Evolutionary conservation across 2,113 vertebrate species (phyloP), one percentile per base, ranked within the genome.

Genomic region (Oryzias celebensis): DNA sequence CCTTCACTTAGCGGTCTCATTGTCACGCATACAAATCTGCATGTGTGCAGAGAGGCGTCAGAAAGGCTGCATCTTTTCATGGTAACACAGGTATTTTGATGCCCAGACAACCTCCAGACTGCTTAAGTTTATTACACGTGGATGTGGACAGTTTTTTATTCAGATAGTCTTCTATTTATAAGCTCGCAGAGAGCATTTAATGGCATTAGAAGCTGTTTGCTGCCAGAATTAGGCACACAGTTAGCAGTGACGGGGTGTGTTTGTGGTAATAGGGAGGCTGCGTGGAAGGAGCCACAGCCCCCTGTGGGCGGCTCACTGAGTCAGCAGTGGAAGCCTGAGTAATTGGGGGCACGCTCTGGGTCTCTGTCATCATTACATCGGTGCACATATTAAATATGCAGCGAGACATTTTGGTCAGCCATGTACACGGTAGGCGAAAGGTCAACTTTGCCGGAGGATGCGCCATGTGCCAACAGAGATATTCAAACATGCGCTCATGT

Each of bases 371-470:
- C 72, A 68, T 85, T 85, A 81, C 78, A 81, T 62, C 20, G 74
- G 51, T 52, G 66, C 68, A 52, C 75, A 61, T 68, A 75, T 81
- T 80, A 67, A 82, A 87, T 86, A 85, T 85, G 73, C 82, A 87
- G 59, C 72, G 83, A 88, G 88, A 85, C 83, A 77, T 88, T 85
- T 86, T 73, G 75, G 75, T 51, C 59, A 50, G 51, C 56, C 50
- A 46, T 56, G 62, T 43, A 36, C 8, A 43, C 8, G 23, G 52
- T 60, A 75, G 69, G 63, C 58, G 15, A 86, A 86, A 85, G 87
- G 78, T 81, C 81, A 85, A 8, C 62, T 60, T 64, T 46, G 63
- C 65, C 10, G 18, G 65, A 55, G 68, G 53, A 71, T 17, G 23
- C 43, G 73, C 63, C 69, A 63, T 60, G 64, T 64, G 62, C 53